Evolutionary conservation across 2,113 vertebrate genomes (phyloP), one percentile per base, ranked within the genome.

Genomic region (Charina bottae): DNA sequence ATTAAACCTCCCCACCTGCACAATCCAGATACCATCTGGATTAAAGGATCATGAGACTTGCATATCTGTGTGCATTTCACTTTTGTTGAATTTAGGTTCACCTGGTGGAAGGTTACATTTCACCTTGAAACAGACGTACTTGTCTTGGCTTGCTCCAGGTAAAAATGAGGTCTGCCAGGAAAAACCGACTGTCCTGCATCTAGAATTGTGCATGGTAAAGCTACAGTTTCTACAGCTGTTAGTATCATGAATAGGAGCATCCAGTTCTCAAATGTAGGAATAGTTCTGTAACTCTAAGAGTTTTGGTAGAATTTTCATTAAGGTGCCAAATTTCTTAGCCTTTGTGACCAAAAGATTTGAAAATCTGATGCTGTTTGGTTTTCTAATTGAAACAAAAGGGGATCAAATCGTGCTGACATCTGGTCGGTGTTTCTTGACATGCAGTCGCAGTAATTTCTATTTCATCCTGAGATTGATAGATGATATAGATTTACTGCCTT

Each of bases 1-100:
- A 6, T 78, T 37, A 2, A 1, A 24, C 10, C 10, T 17, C 15
- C 28, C 23, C 12, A 23, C 56, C 86, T 19, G 42, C 58, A 6
- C 10, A 24, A 88, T 88, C 49, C 56, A 88, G 64, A n/a, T 78
- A 19, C 49, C 17, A 84, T 26, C 42, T 19, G 46, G 85, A 88
- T 83, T 83, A 87, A 24, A 37, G 28, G 28, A 84, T n/a, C 68
- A 83, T 62, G 68, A 54, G 46, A 59, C 15, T 56, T 85, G 37
- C 46, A 0, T 62, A 3, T 83, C 23, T 84, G 78, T 85, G 37
- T 24, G 55, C 72, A 83, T 83, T 88, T 88, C 17, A 13, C 54
- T 58, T 88, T 88, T 92, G 28, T 91, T 91, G 54, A 83, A 83
- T 83, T 24, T 23, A 83, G 1, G 54, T 88, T 28, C 5, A 83